Evolutionary conservation across 2,113 vertebrate species (phyloP).

Genomic region (Arothron firmamentum): DNA sequence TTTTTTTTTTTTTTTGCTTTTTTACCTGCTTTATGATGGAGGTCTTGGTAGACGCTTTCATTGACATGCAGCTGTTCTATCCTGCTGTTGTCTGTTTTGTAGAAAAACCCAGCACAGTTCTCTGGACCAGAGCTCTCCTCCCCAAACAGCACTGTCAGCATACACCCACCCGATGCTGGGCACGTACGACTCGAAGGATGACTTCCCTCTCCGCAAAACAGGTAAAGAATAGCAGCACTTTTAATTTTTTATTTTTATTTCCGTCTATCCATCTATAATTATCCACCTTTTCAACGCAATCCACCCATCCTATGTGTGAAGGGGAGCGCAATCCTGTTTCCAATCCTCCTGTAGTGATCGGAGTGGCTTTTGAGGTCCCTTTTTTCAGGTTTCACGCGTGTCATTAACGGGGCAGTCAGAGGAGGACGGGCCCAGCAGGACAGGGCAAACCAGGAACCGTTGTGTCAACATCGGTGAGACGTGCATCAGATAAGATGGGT

Average conservation of each 20-base stretch:
- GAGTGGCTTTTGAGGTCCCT: no score
- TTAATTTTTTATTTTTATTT: no score
- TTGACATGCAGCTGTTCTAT: constrained; percentile 1
- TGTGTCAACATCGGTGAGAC: constrained; percentile 30
- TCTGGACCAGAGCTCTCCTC: constrained; percentile 95
- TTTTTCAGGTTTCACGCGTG: neutral
- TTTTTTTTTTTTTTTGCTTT: neutral
- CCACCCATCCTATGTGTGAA: neutral
- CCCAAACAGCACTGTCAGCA: constrained; percentile 85
- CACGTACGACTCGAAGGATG: constrained; percentile 93
- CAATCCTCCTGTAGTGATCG: no score
- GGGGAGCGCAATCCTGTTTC: neutral
- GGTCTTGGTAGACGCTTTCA: no score
- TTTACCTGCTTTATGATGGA: neutral
- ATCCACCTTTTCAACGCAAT: neutral
- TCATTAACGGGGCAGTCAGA: neutral
- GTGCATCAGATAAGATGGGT: constrained; percentile 19
- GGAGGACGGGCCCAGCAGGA: no score
- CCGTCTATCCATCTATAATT: neutral
- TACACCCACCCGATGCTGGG: constrained; percentile 92
- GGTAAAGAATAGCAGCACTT: constrained; percentile 66
- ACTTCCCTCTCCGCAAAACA: constrained; percentile 98
- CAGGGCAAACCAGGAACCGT: constrained; percentile 6
- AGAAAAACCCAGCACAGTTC: constrained; percentile 99
- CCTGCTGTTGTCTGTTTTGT: constrained; percentile 14